phyloP scores from a whole-genome alignment of 2,888 invertebrate genomes.

The Acanthacorydalis orientalis region DNA sequence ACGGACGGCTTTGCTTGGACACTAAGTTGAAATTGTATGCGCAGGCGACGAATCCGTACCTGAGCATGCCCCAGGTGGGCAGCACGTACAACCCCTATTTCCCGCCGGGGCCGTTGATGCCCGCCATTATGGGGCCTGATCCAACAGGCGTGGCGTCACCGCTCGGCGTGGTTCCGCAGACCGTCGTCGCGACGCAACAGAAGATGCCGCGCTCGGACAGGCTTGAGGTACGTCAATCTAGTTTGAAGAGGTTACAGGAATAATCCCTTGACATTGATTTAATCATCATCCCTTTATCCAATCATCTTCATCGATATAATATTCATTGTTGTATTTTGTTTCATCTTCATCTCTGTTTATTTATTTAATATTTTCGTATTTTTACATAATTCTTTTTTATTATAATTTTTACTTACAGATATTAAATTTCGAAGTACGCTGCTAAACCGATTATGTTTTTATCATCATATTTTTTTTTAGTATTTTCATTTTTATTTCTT shows the following conservation, averaged over 20 bases:
- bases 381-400: not conserved
- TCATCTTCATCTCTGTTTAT: constrained; percentile 12
- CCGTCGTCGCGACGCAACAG: constrained; percentile 70
- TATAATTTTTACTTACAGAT: not conserved
- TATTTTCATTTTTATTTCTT: not conserved
- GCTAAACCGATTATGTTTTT: constrained; percentile 1
- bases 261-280: too few relatives aligned
- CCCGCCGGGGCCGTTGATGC: constrained; percentile 76
- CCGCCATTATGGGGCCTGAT: constrained; percentile 77
- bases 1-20: too few relatives aligned
- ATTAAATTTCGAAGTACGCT: not conserved
- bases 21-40: constrained; percentile 12
- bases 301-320: constrained; percentile 18
- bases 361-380: not conserved
- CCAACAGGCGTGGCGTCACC: constrained; percentile 66
- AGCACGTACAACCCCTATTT: constrained; percentile 86
- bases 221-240: constrained; percentile 67
- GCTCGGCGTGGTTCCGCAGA: constrained; percentile 69
- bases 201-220: constrained; percentile 90
- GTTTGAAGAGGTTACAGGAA: too few relatives aligned
- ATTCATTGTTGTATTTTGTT: constrained; percentile 24
- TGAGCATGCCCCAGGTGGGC: constrained; percentile 77
- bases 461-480: not conserved
- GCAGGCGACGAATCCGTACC: constrained; percentile 81
- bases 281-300: not conserved